Evolutionary conservation across 1,140 invertebrate genomes (phyloP), one percentile per base, ranked within the genome.

Genomic region (Anagrus nilaparvatae): DNA sequence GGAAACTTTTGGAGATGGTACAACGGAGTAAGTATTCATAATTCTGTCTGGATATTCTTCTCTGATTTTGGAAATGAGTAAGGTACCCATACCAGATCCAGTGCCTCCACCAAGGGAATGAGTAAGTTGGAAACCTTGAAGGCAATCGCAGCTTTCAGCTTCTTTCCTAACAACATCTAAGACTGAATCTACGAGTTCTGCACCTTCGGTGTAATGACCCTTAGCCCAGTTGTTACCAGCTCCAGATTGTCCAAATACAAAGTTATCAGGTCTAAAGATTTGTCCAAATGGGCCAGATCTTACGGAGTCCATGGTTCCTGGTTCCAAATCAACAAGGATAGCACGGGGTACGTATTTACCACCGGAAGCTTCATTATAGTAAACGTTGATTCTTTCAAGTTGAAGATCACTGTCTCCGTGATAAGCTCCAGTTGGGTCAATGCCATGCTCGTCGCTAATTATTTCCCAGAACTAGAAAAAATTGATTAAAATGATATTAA

Each of bases 231-330:
- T 91, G 65, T 92, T 90, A 8, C 79, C 81, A 40, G 74, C 76
- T 24, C 80, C 79, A 43, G 74, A 79, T 52, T 84, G 81, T 29
- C 84, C 84, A 54, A 89, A 88, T 30, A 92, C 82, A 60, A 90
- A 92, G 64, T 92, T 93, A 66, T 91, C 89, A 5, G 87, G 88
- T 40, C 86, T 71, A 66, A 91, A 92, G 40, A 93, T 77, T 58
- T 83, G 75, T 17, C 89, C 88, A 54, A 82, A 88, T 25, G 84
- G 82, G 29, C 87, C 88, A 9, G 87, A 88, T 37, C 89, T 74
- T 12, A 94, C 89, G 5, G 89, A 82, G 67, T 95, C 90, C 88
- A 95, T 94, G 34, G 89, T 94, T 44, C 90, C 91, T 9, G 91
- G 90, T 61, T 96, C 92, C 50, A 96, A 67, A 67, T 96, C 92